Percentiles rank a stretch among this genome's conserved stretches.
These are phyloP conservation scores for Diarsia brunnea DNA, from an alignment of 2,888 invertebrate species.

Conservation along the genomic window DNA sequence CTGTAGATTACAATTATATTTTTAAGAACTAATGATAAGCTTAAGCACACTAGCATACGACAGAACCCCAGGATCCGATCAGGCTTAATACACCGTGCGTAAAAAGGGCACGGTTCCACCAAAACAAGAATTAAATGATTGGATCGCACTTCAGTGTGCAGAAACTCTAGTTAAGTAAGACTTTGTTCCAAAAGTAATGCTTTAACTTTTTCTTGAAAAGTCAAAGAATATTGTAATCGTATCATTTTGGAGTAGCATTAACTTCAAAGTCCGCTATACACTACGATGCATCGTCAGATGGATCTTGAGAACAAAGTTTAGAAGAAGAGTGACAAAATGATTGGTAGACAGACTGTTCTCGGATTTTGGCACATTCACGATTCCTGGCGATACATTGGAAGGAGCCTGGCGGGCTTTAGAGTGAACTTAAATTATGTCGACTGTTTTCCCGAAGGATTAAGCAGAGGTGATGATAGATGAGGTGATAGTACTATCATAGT, in stretches of 20 bases:
- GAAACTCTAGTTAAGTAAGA: background rate
- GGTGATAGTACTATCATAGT: background rate
- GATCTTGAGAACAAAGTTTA: background rate
- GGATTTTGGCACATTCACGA: background rate
- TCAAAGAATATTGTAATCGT: conserved; percentile 35
- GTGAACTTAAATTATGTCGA: background rate
- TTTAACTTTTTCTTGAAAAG: conserved; percentile 46
- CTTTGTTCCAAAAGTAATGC: conserved; percentile 16
- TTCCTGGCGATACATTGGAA: conserved; percentile 14
- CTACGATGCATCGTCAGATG: conserved; percentile 23
- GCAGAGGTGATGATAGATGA: no score
- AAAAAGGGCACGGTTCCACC: background rate
- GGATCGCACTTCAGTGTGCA: background rate
- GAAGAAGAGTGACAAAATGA: background rate
- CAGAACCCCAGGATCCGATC: background rate
- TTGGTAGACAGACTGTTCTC: background rate
- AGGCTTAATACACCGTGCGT: no score
- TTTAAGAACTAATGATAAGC: background rate
- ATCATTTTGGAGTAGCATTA: conserved; percentile 4
- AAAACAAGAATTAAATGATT: background rate
- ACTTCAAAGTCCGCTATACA: background rate
- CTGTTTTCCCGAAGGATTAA: no score
- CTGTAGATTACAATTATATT: background rate
- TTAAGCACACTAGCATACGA: background rate
- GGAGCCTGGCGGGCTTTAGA: conserved; percentile 1